These are phyloP conservation scores for Rhombomys opimus DNA, from an alignment of 2,113 vertebrate species.

Conservation along the genomic window DNA sequence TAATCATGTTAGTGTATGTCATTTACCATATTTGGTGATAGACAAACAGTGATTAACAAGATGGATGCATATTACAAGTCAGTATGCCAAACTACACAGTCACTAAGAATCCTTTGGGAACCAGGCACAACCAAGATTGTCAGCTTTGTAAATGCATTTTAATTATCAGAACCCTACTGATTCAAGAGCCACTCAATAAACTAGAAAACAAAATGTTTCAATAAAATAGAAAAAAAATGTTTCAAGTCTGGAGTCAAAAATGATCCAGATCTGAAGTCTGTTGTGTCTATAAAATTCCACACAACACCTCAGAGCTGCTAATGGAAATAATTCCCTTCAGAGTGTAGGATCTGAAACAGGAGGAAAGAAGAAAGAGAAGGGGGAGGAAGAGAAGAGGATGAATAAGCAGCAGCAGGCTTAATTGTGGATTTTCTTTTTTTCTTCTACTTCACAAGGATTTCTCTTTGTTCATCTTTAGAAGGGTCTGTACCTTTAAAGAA, in stretches of 20 bases:
- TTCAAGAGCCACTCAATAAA: slow-evolving; percentile 34
- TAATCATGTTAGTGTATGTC: neutral
- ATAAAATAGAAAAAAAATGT: slow-evolving; percentile 4
- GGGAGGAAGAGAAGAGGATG: neutral
- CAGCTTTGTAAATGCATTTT: neutral
- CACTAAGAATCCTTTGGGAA: neutral
- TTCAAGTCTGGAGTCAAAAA: slow-evolving; percentile 16
- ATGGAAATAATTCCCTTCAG: slow-evolving; percentile 48
- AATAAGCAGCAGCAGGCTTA: neutral
- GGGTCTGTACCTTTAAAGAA: slow-evolving; percentile 41
- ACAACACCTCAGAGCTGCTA: neutral
- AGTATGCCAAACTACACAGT: neutral
- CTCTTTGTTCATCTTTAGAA: neutral
- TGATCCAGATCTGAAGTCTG: slow-evolving; percentile 30
- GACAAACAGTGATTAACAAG: slow-evolving; percentile 20
- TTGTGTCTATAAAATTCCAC: slow-evolving; percentile 9
- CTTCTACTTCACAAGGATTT: slow-evolving; percentile 22
- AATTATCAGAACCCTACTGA: neutral
- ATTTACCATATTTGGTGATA: neutral
- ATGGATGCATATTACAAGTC: neutral
- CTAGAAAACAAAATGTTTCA: slow-evolving; percentile 8
- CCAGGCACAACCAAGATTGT: neutral
- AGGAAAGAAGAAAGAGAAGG: neutral
- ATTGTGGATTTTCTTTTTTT: slow-evolving; percentile 27
- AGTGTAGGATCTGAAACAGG: neutral